Percentiles rank a stretch among this genome's conserved stretches.
Evolutionary conservation across 1,140 invertebrate genomes (phyloP).

Genomic region (Hylaeus anthracinus): DNA sequence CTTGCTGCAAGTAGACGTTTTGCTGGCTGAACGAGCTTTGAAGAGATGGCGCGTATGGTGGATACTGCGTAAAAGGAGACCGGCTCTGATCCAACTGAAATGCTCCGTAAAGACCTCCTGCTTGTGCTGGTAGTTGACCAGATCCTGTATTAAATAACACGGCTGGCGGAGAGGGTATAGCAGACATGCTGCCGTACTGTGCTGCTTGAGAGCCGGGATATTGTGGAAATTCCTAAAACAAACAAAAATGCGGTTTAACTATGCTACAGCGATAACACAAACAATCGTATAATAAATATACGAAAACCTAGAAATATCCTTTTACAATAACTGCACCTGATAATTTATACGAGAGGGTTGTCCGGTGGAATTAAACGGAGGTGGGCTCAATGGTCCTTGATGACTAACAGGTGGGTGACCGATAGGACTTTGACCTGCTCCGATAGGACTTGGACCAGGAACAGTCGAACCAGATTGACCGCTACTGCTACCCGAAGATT

Average conservation of each 20-base stretch:
- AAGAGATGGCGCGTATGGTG: slow-evolving; percentile 81
- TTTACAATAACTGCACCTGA: slow-evolving; percentile 75
- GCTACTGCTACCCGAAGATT: slow-evolving; percentile 81
- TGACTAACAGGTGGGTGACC: slow-evolving; percentile 82
- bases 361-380: slow-evolving; percentile 80
- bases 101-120: slow-evolving; percentile 87
- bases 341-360: slow-evolving; percentile 83
- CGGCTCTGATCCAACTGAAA: slow-evolving; percentile 85
- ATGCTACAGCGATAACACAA: not conserved
- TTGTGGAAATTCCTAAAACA: slow-evolving; percentile 75
- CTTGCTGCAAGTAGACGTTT: slow-evolving; percentile 85
- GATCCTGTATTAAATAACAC: slow-evolving; percentile 89
- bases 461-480: slow-evolving; percentile 77
- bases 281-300: not conserved
- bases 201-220: slow-evolving; percentile 80
- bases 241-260: not conserved
- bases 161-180: slow-evolving; percentile 91
- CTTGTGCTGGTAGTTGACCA: slow-evolving; percentile 87
- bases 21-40: slow-evolving; percentile 85
- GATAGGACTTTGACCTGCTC: slow-evolving; percentile 82
- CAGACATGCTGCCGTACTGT: slow-evolving; percentile 88
- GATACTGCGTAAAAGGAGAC: slow-evolving; percentile 86
- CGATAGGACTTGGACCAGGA: slow-evolving; percentile 78
- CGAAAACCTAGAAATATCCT: slow-evolving; percentile 9
- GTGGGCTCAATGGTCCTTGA: slow-evolving; percentile 79